These are phyloP conservation scores for Saturnia pavonia DNA, from an alignment of 2,888 invertebrate genomes.

Conservation along the genomic window DNA sequence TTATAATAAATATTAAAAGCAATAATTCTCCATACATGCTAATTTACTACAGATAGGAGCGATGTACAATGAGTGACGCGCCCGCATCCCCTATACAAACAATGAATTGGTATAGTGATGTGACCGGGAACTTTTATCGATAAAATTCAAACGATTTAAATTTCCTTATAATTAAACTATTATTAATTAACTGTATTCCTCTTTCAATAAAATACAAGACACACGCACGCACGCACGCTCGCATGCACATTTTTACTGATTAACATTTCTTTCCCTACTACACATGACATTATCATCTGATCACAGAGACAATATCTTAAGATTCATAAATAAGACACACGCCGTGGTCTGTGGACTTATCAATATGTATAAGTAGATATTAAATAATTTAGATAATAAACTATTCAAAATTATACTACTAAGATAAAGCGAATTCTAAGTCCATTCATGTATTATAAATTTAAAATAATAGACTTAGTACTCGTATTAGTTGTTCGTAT, in stretches of 20 bases:
- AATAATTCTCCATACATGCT: not conserved
- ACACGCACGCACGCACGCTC: no score
- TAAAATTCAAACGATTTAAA: not conserved
- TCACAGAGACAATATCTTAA: no score
- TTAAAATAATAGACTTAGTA: no score
- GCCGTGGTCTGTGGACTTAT: not conserved
- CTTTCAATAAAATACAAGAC: no score
- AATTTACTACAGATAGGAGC: not conserved
- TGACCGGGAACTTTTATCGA: not conserved
- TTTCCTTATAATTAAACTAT: not conserved
- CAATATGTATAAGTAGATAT: not conserved
- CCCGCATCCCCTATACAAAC: constrained; percentile 3
- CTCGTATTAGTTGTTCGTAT: not conserved
- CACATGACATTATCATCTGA: no score
- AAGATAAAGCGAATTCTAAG: not conserved
- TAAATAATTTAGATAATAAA: not conserved
- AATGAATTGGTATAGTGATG: constrained; percentile 2
- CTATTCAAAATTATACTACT: not conserved
- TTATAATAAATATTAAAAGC: not conserved
- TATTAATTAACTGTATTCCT: no score
- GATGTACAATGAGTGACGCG: not conserved
- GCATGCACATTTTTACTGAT: no score
- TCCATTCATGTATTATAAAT: not conserved
- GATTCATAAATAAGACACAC: not conserved
- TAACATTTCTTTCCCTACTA: no score